Conservation (phyloP, 2,888 invertebrate species). For the Eristalis pertinax region DNA sequence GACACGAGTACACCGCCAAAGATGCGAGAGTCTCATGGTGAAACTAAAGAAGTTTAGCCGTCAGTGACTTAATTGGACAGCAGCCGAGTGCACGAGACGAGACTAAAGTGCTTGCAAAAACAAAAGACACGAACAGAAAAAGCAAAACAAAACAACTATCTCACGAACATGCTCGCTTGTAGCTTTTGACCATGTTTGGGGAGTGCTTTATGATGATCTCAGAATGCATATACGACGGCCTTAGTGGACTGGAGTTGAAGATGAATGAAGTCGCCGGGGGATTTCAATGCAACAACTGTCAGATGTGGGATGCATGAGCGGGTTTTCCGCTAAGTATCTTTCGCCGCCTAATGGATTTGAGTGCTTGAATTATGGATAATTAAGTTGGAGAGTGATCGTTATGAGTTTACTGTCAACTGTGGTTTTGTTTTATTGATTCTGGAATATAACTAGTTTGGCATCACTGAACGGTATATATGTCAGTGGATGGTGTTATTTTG, state of each 20-base stretch:
- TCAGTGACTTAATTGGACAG: not conserved
- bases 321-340: not conserved
- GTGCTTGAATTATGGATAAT: not conserved
- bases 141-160: conserved; percentile 38
- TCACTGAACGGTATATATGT: not conserved
- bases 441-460: not conserved
- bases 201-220: conserved; percentile 46
- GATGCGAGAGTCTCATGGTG: conserved; percentile 19
- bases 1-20: conserved; percentile 20
- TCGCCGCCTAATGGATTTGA: not conserved
- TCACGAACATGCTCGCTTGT: conserved; percentile 27
- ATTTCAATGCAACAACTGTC: not conserved
- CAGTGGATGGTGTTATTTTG: not conserved
- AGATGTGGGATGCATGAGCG: not conserved
- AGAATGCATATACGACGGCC: conserved; percentile 55
- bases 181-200: conserved; percentile 38
- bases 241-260: conserved; percentile 29
- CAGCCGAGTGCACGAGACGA: not conserved
- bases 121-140: conserved; percentile 4
- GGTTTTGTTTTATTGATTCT: not conserved
- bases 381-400: conserved; percentile 4
- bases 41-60: not conserved
- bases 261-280: not conserved
- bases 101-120: not conserved
- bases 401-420: not conserved